Base-by-base conservation (phyloP, 2,888 invertebrate genomes). In the Polia nebulosa region DNA sequence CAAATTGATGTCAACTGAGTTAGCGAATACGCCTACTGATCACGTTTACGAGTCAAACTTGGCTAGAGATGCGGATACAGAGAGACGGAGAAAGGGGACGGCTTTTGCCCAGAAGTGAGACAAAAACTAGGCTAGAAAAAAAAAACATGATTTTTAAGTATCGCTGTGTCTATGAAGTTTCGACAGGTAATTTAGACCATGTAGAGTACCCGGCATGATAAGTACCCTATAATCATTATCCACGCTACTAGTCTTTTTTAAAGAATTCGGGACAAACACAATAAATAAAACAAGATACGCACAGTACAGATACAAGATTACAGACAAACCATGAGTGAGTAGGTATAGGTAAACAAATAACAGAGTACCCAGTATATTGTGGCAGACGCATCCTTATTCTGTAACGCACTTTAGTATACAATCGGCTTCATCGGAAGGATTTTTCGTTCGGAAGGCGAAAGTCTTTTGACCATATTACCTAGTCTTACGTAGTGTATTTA, bases 251-350 rank as follows among this genome's bases (percentile, higher is more conserved):
- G 17, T 25, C 2, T 20, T 32, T 39, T 41, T 44, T 27, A 15
- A 25, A 36, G 41, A 60, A 51, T 44, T 29, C 49, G 17, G n/a
- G 41, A 61, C 62, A 41, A 49, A 39, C 41, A 70, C 73, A 44
- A 51, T 56, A 4, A 51, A 49, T 34, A 27, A n/a, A 44, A 44
- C 44, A 69, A 29, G 27, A 36, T 52, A 55, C 34, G 5, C 17
- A 49, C 45, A 45, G 13, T 4, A 45, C 61, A 73, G 32, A 62
- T 34, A 62, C 15, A 73, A 8, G 22, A 49, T 20, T 20, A 51
- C n/a, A 32, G n/a, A 45, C 27, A 74, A 51, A 29, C 55, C 25
- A 36, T 75, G 25, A 65, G 44, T 66, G 5, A 56, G n/a, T n/a
- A n/a, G n/a, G n/a, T n/a, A n/a, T n/a, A n/a, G n/a, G n/a, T n/a